Evolutionary conservation across 2,888 invertebrate species (phyloP).

Genomic region (Ennomos quercinarius): DNA sequence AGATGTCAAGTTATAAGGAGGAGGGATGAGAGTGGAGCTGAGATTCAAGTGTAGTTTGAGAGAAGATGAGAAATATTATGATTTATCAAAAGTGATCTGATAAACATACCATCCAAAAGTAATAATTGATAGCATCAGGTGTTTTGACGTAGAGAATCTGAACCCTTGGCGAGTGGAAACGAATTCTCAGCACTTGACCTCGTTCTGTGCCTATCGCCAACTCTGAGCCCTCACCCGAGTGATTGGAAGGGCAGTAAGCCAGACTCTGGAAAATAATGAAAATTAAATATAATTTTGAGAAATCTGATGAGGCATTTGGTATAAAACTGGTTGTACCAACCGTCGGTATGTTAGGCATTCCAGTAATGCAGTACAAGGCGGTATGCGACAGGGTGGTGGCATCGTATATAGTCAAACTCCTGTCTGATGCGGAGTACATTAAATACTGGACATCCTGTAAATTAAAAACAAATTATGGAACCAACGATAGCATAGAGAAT

Average conservation of each 20-base stretch:
- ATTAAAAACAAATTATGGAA: neutral
- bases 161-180: slow-evolving; percentile 82
- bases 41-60: too few species aligned
- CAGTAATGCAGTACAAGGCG: slow-evolving; percentile 84
- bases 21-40: too few species aligned
- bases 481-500: neutral
- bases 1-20: too few species aligned
- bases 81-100: neutral
- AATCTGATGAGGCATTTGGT: neutral
- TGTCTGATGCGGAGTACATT: slow-evolving; percentile 83
- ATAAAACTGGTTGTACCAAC: slow-evolving; percentile 53
- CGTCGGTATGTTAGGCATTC: slow-evolving; percentile 83
- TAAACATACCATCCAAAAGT: slow-evolving; percentile 85
- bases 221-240: slow-evolving; percentile 55
- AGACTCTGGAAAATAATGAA: slow-evolving; percentile 63
- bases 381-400: slow-evolving; percentile 85
- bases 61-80: too few species aligned
- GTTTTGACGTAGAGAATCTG: slow-evolving; percentile 82
- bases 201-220: slow-evolving; percentile 84
- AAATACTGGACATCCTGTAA: slow-evolving; percentile 82
- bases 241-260: slow-evolving; percentile 66
- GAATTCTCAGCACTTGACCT: slow-evolving; percentile 80
- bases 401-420: slow-evolving; percentile 86
- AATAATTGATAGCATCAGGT: slow-evolving; percentile 82
- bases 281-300: too few species aligned